Evolutionary conservation across 2,888 invertebrate genomes (phyloP), one percentile per base, ranked within the genome.

Genomic region (Dorcus parallelipipedus): DNA sequence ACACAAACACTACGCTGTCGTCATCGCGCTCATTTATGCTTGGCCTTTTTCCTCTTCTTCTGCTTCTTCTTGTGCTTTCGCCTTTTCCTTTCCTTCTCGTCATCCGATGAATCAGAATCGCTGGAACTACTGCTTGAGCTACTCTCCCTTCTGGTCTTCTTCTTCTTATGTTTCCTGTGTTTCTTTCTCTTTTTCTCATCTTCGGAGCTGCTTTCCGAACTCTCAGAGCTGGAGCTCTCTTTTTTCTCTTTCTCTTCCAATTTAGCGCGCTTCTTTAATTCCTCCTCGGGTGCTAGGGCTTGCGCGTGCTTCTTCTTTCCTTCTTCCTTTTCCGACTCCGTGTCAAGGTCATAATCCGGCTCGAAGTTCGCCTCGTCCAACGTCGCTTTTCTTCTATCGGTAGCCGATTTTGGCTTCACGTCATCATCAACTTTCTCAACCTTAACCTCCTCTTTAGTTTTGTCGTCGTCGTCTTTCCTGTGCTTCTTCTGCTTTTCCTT

Each of bases 311-410:
- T 55, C 39, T 59, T 61, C 71, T 2, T 71, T 9, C 65, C 68
- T 39, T 67, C 68, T 39, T 84, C 84, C 9, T 82, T 83, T 60
- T 87, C 87, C 2, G 80, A 79, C 66, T 88, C 88, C 17, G 80
- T 83, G 59, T 88, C 88, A 4, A 86, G 81, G 64, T 89, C 89
- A 73, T 90, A 89, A 72, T 90, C 89, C 0, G 89, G 89, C 69
- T 87, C 89, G 71, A 89, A 89, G 70, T 82, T 86, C 0, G 88
- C 84, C 76, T 90, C 90, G 67, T 90, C 89, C 43, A 89, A 76
- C 5, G 84, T 84, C 7, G 87, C 84, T 68, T 88, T 87, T 66
- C 89, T 86, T 62, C 86, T 68, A 61, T 73, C 72, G 20, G 73
- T 71, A 0, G 69, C 60, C 8, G 68, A 58, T 56, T 60, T 67